phyloP scores from a whole-genome alignment of 2,113 vertebrate species.

The Sialia sialis region DNA sequence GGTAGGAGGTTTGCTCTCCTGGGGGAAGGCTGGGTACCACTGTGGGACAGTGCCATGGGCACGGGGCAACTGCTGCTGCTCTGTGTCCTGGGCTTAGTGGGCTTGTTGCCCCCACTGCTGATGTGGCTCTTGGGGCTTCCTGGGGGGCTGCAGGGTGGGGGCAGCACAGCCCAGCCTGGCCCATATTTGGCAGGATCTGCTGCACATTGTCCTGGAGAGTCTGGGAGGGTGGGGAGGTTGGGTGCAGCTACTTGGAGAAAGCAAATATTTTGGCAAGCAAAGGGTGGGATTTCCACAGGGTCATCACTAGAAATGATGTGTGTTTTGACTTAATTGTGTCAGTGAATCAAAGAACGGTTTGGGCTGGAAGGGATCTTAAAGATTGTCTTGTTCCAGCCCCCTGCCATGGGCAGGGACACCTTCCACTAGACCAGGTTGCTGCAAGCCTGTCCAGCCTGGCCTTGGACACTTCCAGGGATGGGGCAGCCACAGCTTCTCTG shows the following conservation, averaged over 20 bases:
- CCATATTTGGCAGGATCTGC: not conserved
- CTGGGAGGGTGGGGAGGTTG: not conserved
- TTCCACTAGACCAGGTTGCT: not conserved
- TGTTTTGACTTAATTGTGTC: not conserved
- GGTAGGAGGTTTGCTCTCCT: not conserved
- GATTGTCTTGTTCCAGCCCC: not conserved
- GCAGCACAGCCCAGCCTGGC: not conserved
- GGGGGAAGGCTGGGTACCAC: not conserved
- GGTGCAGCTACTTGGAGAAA: not conserved
- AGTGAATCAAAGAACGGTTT: not conserved
- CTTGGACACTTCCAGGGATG: not conserved
- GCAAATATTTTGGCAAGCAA: not conserved
- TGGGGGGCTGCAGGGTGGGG: not conserved
- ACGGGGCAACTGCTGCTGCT: not conserved
- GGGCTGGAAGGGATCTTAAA: not conserved
- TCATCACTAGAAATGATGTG: not conserved
- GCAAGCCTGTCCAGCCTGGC: not conserved
- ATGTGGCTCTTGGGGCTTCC: rapidly evolving
- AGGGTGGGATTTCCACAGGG: not conserved
- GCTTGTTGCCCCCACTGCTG: not conserved
- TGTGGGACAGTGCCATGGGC: not conserved
- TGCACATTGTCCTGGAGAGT: not conserved
- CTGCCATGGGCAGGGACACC: not conserved
- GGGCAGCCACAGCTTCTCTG: not conserved
- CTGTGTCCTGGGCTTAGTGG: not conserved